Base-by-base conservation (phyloP, 2,113 vertebrate genomes). In the Prinia subflava region DNA sequence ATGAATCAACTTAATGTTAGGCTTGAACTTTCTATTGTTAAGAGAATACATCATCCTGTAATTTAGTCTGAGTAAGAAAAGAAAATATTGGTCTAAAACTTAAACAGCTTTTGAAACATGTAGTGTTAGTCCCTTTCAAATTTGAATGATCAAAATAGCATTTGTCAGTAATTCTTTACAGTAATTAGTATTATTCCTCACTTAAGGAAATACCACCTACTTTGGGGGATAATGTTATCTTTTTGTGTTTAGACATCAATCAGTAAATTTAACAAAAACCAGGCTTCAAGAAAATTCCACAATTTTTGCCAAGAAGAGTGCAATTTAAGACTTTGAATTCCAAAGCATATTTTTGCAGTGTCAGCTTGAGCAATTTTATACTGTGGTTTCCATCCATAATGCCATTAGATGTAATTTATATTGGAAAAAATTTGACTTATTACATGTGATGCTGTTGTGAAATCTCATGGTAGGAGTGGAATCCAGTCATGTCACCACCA, bases 381-480 rank as follows among this genome's bases (percentile, higher is more conserved):
- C 20, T 90, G 90, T 89, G 91, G 65, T 89, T 96, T 96, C 92
- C 18, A 0, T 82, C 86, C 46, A 28, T 95, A 89, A 71, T 83
- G 64, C 37, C 71, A 20, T 93, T 93, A 87, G 71, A 68, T 93
- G 33, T 27, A 76, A 77, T 87, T 94, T 94, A 86, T 87, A 82
- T 73, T 73, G 94, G 83, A 90, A 92, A 92, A 90, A 75, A 30
- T 18, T 39, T 83, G 47, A 67, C 33, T 83, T 90, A 31, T 15
- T 90, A 37, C 78, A 68, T 86, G 83, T 76, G 67, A 92, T 74
- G 11, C 52, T 53, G 18, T 80, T 95, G 44, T 94, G 96, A 95
- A 88, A 96, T 95, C 57, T 96, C 78, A 49, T 73, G 78, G 78
- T 50, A 79, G 84, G 52, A 88, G 24, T 78, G 89, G 92, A 96